Conservation (phyloP, 1,140 invertebrate genomes). For the Octopus sinensis region DNA sequence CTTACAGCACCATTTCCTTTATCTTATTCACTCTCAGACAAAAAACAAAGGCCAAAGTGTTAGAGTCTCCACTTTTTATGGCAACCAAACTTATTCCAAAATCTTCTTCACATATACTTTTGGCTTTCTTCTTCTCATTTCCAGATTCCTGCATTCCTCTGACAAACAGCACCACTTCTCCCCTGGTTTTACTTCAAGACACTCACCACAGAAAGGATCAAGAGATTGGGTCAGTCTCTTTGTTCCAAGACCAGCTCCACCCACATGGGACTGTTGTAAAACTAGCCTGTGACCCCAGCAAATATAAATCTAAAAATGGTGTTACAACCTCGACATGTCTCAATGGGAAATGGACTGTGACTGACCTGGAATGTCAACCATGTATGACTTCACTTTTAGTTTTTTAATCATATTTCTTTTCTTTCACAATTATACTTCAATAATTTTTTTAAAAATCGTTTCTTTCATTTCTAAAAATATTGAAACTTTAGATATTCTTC, state of each 20-base stretch:
- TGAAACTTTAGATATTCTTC: no score
- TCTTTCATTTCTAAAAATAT: no score
- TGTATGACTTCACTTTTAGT: background rate
- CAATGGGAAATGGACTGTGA: background rate
- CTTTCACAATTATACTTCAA: background rate
- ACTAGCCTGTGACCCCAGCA: background rate
- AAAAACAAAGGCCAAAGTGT: no score
- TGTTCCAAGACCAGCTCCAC: background rate
- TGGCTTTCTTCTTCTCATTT: no score
- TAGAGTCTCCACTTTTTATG: no score
- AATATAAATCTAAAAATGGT: background rate
- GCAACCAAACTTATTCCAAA: no score
- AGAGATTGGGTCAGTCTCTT: no score
- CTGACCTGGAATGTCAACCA: background rate
- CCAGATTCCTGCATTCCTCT: background rate
- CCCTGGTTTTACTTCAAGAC: background rate
- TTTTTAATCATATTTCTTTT: background rate
- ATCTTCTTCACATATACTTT: no score
- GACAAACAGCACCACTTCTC: background rate
- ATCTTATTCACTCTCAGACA: no score
- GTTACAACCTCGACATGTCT: background rate
- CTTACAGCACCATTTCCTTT: no score
- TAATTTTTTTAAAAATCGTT: no score
- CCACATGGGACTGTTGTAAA: background rate
- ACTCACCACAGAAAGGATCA: no score